phyloP scores from a whole-genome alignment of 1,140 invertebrate species.

The Monochamus saltuarius region DNA sequence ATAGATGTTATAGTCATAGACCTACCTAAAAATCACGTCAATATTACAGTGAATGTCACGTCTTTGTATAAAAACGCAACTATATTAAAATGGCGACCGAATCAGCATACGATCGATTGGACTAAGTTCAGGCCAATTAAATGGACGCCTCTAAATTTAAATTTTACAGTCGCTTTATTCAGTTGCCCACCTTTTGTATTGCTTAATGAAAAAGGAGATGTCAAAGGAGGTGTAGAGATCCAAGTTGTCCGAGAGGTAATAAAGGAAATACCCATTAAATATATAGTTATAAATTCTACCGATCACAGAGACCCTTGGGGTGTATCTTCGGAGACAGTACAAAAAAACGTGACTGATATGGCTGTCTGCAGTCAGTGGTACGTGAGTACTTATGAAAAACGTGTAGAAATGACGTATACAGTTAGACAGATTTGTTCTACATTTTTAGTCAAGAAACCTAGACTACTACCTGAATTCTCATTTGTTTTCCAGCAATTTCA shows the following conservation, averaged over 20 bases:
- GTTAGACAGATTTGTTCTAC: conserved; percentile 16
- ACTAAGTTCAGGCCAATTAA: too few species aligned
- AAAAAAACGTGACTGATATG: conserved; percentile 4
- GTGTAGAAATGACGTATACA: conserved; percentile 8
- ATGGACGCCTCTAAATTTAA: not conserved
- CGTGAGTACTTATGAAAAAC: not conserved
- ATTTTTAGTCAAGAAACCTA: conserved; percentile 20
- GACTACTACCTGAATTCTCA: not conserved
- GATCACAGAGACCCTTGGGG: conserved; percentile 11
- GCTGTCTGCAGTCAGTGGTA: conserved; percentile 20
- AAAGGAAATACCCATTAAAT: conserved; percentile 4
- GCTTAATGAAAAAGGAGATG: not conserved
- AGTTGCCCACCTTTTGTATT: conserved; percentile 20
- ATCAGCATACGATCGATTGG: too few species aligned
- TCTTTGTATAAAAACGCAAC: too few species aligned
- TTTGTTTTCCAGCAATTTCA: conserved; percentile 20
- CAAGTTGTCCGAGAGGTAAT: conserved; percentile 8
- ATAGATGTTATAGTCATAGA: too few species aligned
- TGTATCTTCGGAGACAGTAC: not conserved
- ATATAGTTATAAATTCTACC: not conserved
- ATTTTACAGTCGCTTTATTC: conserved; percentile 19
- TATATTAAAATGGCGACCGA: too few species aligned
- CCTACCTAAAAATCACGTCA: too few species aligned
- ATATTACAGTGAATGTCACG: too few species aligned
- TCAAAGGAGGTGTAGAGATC: conserved; percentile 12